Conservation (phyloP, 2,797 vertebrate species). For the Microctenopoma stevenorrisi region DNA sequence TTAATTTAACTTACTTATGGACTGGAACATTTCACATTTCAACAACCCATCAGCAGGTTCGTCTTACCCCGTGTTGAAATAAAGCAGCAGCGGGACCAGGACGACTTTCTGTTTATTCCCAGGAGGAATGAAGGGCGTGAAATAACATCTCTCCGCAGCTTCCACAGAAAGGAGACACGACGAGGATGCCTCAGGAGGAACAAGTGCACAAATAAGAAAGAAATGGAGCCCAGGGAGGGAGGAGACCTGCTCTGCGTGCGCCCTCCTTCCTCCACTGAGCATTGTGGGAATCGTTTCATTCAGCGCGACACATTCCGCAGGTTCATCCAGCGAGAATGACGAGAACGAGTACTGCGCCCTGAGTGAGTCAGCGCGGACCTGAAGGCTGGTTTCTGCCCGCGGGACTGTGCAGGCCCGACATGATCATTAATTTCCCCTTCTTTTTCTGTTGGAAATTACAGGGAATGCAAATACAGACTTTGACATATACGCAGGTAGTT, state of each 20-base stretch:
- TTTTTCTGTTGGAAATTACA: no score
- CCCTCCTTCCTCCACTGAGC: conserved; percentile 38
- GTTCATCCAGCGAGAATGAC: conserved; percentile 8
- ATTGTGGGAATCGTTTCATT: conserved; percentile 54
- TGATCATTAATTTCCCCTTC: no score
- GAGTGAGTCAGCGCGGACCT: no score
- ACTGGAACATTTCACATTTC: not conserved
- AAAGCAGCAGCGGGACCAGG: not conserved
- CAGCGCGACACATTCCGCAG: conserved; percentile 18
- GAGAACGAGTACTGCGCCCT: no score
- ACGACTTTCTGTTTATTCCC: conserved; percentile 9
- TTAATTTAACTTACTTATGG: not conserved
- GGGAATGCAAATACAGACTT: no score
- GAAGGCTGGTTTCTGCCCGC: no score
- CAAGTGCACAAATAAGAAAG: conserved; percentile 54
- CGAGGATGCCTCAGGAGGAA: conserved; percentile 41
- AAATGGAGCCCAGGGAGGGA: conserved; percentile 14
- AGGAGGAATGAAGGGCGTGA: not conserved
- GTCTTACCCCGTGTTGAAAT: conserved; percentile 30
- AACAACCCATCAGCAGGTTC: not conserved
- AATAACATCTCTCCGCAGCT: not conserved
- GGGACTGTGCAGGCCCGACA: no score
- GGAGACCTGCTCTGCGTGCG: conserved; percentile 40
- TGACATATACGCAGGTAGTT: no score
- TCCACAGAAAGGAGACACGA: not conserved